Evolutionary conservation across 1,140 invertebrate species (phyloP).

Genomic region (Musca vetustissima): DNA sequence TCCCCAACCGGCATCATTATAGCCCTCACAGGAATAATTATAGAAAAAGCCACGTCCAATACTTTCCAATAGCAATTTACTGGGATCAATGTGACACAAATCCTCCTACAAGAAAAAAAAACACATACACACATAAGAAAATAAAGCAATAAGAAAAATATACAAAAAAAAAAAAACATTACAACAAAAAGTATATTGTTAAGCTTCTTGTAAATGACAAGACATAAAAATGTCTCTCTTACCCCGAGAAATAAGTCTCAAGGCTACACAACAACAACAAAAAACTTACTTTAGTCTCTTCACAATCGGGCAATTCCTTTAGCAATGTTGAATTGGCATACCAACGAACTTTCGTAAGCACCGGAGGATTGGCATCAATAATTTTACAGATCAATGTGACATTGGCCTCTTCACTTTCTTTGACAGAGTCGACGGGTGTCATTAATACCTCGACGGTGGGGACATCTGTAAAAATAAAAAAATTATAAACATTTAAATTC

Average conservation of each 20-base stretch:
- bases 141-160: slow-evolving; percentile 8
- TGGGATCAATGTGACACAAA: slow-evolving; percentile 83
- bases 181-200: not conserved
- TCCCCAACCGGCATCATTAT: slow-evolving; percentile 85
- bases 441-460: slow-evolving; percentile 76
- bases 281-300: slow-evolving; percentile 35
- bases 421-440: slow-evolving; percentile 72
- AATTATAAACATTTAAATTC: not conserved
- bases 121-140: not conserved
- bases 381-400: slow-evolving; percentile 82
- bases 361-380: slow-evolving; percentile 66
- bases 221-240: not conserved
- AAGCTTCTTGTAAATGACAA: not conserved
- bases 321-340: slow-evolving; percentile 79
- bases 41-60: slow-evolving; percentile 84
- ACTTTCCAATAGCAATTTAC: slow-evolving; percentile 76
- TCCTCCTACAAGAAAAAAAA: slow-evolving; percentile 47
- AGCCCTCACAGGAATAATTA: slow-evolving; percentile 88
- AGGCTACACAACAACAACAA: not conserved
- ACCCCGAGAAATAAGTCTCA: not conserved
- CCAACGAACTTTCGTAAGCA: slow-evolving; percentile 73
- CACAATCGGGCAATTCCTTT: slow-evolving; percentile 81
- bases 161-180: not conserved
- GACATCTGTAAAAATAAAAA: slow-evolving; percentile 62
- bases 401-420: slow-evolving; percentile 77